Evolutionary conservation across 2,113 vertebrate species (phyloP).

Genomic region (Neolamprologus tretocephalus): DNA sequence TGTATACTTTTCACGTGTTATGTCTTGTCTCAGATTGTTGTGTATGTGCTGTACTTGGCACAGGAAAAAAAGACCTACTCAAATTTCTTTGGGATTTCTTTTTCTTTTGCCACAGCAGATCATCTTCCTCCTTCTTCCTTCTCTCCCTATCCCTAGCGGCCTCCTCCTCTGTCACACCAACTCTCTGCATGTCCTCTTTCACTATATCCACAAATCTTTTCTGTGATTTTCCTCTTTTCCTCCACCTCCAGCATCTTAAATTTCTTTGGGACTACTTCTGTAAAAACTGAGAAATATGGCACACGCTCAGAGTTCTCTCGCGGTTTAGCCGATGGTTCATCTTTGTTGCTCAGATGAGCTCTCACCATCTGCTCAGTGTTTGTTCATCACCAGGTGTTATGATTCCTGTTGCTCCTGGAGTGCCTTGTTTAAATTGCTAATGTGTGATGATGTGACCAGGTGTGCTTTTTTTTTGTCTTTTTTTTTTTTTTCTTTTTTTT

Average conservation of each 20-base stretch:
- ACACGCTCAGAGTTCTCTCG: not conserved
- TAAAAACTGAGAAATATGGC: not conserved
- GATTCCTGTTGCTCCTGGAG: not conserved
- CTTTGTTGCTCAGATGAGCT: not conserved
- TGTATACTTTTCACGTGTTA: not conserved
- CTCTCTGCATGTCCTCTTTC: not conserved
- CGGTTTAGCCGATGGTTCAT: not conserved
- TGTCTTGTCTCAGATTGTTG: not conserved
- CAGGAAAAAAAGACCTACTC: not conserved
- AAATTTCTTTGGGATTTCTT: not conserved
- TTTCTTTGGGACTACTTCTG: not conserved
- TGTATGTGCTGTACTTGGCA: not conserved
- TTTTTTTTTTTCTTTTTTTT: not conserved
- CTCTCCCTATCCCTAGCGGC: not conserved
- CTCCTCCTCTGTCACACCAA: not conserved
- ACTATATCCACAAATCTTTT: not conserved
- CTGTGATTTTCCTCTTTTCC: not conserved
- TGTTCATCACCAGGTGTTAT: not conserved
- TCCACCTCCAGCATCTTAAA: not conserved
- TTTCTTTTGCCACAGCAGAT: not conserved
- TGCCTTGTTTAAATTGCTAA: not conserved
- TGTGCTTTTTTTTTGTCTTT: not conserved
- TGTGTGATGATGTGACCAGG: not conserved
- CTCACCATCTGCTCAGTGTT: conserved; percentile 1
- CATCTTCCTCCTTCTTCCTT: not conserved